Evolutionary conservation across 2,797 vertebrate species (phyloP).

Genomic region (Chelon labrosus): DNA sequence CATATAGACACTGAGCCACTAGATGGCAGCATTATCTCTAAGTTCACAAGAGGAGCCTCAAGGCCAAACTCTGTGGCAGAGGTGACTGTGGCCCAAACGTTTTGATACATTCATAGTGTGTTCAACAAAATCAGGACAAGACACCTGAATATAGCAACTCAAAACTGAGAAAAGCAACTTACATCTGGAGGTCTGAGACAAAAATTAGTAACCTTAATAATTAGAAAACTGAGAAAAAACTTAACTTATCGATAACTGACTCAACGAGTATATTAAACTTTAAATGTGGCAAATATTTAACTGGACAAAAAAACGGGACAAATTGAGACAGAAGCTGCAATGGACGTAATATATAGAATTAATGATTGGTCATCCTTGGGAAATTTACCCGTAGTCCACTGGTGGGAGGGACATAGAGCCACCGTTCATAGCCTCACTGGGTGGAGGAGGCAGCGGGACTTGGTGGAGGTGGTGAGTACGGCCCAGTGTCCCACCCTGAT

Average conservation of each 20-base stretch:
- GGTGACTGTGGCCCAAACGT: neutral
- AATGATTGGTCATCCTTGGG: neutral
- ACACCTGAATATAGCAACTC: neutral
- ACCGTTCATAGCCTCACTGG: conserved; percentile 88
- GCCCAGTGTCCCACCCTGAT: conserved; percentile 90
- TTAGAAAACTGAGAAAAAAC: neutral
- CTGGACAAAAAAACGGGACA: too few species aligned
- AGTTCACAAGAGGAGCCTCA: neutral
- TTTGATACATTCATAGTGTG: neutral
- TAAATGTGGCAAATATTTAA: neutral
- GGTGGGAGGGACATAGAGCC: conserved; percentile 87
- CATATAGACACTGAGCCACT: conserved; percentile 49
- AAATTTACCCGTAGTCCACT: conserved; percentile 90
- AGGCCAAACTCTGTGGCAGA: neutral
- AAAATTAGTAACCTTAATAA: neutral
- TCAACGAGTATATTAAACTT: neutral
- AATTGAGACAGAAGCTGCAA: neutral
- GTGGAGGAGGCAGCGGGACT: conserved; percentile 92
- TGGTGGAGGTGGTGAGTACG: conserved; percentile 92
- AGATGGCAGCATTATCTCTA: conserved; percentile 74
- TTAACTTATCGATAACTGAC: neutral
- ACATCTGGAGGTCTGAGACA: neutral
- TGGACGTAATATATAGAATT: neutral
- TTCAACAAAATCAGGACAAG: neutral
- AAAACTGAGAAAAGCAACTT: neutral